Evolutionary conservation across 2,888 invertebrate genomes (phyloP), one percentile per base, ranked within the genome.

Genomic region (Caenorhabditis japonica): DNA sequence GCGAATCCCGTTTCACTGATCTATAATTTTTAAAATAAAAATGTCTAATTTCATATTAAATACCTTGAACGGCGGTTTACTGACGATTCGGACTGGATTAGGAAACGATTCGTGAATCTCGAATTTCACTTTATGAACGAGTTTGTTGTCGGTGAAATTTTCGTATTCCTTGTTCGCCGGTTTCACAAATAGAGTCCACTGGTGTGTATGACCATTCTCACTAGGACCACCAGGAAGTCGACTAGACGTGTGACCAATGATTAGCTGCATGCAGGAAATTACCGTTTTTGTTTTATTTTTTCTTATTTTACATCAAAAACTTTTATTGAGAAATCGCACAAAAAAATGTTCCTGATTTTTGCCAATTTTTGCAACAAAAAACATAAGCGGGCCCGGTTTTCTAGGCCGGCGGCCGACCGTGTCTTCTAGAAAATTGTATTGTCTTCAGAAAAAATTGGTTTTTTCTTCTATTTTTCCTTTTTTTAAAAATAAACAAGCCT

Each of bases 91-190:
- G 10, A 21, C n/a, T 0, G 69, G 69, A 33, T 70, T 59, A 1
- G 53, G 43, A 36, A 62, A 75, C 2, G 60, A 25, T 4, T 64
- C 49, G 27, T 75, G 75, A 4, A 75, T 27, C 4, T 64, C 8
- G n/a, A 70, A 75, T 23, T 55, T 55, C 13, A 75, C 75, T 47
- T 75, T 75, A n/a, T 61, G 60, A 10, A 75, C 58, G 4, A 75
- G 27, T 13, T 60, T 68, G 17, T 43, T 69, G 21, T 75, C 75
- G 0, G 34, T 38, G 27, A 75, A 75, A 12, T 69, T 43, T 1
- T 64, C 59, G 34, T 55, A 74, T 0, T 74, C 62, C 10, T 33
- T 58, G 39, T 75, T 75, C 1, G 41, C 64, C 3, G 75, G 75
- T 10, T 56, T 44, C 27, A 75, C 75, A 25, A 64, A 75, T 2